Evolutionary conservation across 2,888 invertebrate genomes (phyloP).

Genomic region (Gymnosoma rotundatum): DNA sequence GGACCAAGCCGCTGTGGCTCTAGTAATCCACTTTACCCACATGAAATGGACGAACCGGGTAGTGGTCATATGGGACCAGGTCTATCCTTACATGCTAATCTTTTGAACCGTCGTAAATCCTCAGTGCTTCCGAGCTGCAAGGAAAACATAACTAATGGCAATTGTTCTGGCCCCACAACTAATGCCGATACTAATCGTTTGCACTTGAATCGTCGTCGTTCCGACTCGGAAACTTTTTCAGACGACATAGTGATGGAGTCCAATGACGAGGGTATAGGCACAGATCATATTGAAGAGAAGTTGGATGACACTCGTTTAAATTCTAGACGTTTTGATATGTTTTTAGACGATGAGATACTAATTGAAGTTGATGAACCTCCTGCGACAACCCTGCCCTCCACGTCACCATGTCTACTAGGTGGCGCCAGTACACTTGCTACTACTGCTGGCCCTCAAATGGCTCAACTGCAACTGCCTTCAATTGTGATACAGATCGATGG

Average conservation of each 20-base stretch:
- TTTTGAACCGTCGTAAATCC: constrained; percentile 85
- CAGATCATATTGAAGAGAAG: constrained; percentile 87
- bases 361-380: constrained; percentile 75
- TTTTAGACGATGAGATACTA: constrained; percentile 73
- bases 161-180: constrained; percentile 58
- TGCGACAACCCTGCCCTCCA: constrained; percentile 54
- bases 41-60: constrained; percentile 89
- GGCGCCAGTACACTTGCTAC: constrained; percentile 81
- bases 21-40: constrained; percentile 89
- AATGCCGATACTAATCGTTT: constrained; percentile 71
- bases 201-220: constrained; percentile 83
- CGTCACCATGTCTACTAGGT: constrained; percentile 73
- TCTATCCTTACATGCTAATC: constrained; percentile 76
- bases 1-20: constrained; percentile 92
- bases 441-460: constrained; percentile 82
- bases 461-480: constrained; percentile 85
- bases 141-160: constrained; percentile 82
- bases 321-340: constrained; percentile 71
- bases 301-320: constrained; percentile 83
- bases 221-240: constrained; percentile 89
- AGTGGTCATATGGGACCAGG: constrained; percentile 81
- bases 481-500: constrained; percentile 85
- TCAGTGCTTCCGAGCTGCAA: constrained; percentile 85
- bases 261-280: constrained; percentile 90
- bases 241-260: constrained; percentile 88